Base-by-base conservation (phyloP, 2,113 vertebrate genomes). In the Gorilla gorilla region DNA sequence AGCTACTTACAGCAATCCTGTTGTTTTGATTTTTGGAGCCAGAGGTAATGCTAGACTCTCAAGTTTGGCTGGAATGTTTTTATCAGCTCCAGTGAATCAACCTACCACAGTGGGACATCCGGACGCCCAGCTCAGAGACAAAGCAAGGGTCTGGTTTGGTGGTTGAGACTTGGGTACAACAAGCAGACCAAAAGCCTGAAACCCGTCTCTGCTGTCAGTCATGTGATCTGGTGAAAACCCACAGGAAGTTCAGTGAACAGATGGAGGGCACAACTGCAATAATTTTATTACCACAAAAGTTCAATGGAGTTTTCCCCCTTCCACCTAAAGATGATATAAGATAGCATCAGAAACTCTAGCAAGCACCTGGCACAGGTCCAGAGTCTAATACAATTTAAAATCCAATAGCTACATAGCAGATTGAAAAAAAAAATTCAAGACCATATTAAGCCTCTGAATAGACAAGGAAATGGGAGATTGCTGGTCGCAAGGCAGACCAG, bases 161-260 rank as follows among this genome's bases (percentile, higher is more conserved):
- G 98, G 98, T 88, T 96, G 97, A 97, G 98, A 91, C 0, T 1
- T 55, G 84, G 94, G 79, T 92, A 83, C 57, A 96, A 97, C 16
- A 76, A 98, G 97, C 98, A 97, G 96, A 97, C 95, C 38, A 57
- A 98, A 98, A 90, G 68, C 97, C 95, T 1, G 96, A 96, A 97
- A 98, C 98, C 98, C 98, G 97, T 98, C 98, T 98, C 98, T 40
- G 9, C 84, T 96, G 97, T 96, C 98, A 97, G 96, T 98, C 98
- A 98, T 83, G 82, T 93, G 98, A 98, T 98, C 98, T 50, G 95
- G 97, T 97, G 98, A 97, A 98, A 98, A 98, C 98, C 98, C 99
- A 98, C 98, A 98, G 98, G 99, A 98, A 99, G 98, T 97, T 97
- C 70, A 89, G 97, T 25, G 94, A 98, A 97, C 98, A 98, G 98